These are phyloP conservation scores for Brotula barbata DNA, from an alignment of 2,797 vertebrate genomes.

Conservation along the genomic window DNA sequence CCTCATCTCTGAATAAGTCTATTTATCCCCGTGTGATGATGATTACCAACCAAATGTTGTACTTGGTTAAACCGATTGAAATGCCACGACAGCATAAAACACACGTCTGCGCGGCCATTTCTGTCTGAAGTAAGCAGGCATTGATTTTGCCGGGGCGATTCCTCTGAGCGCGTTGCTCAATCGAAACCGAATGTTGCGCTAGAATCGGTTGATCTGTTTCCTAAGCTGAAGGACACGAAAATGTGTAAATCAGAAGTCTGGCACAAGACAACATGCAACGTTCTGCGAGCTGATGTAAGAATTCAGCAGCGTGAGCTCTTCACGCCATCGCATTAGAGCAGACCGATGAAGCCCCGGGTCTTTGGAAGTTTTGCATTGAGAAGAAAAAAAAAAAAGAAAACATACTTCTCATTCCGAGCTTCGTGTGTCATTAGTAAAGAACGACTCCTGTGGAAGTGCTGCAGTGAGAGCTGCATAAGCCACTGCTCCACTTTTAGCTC, in stretches of 20 bases:
- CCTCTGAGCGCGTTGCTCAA: neutral
- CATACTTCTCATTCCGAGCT: slow-evolving; percentile 28
- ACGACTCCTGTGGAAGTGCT: slow-evolving; percentile 39
- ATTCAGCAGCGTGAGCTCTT: neutral
- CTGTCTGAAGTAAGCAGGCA: too few species aligned
- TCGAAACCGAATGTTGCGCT: slow-evolving; percentile 9
- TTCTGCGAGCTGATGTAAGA: slow-evolving; percentile 33
- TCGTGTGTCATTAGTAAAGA: slow-evolving; percentile 63
- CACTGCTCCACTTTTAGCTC: slow-evolving; percentile 46
- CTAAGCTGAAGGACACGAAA: slow-evolving; percentile 2
- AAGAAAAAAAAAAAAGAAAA: slow-evolving; percentile 13
- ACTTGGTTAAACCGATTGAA: too few species aligned
- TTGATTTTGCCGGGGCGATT: slow-evolving; percentile 1
- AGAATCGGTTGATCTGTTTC: slow-evolving; percentile 25
- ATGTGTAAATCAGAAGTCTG: slow-evolving; percentile 9
- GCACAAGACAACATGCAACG: slow-evolving; percentile 1
- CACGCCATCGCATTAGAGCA: slow-evolving; percentile 21
- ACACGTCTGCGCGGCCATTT: too few species aligned
- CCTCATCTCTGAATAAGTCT: too few species aligned
- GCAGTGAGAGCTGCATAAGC: slow-evolving; percentile 33
- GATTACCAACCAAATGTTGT: too few species aligned
- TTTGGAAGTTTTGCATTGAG: slow-evolving; percentile 20
- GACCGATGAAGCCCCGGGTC: slow-evolving; percentile 25
- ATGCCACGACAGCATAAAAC: too few species aligned
- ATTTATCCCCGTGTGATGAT: too few species aligned